Evolutionary conservation across 2,797 vertebrate species (phyloP).

Genomic region (Ispidina lecontei): DNA sequence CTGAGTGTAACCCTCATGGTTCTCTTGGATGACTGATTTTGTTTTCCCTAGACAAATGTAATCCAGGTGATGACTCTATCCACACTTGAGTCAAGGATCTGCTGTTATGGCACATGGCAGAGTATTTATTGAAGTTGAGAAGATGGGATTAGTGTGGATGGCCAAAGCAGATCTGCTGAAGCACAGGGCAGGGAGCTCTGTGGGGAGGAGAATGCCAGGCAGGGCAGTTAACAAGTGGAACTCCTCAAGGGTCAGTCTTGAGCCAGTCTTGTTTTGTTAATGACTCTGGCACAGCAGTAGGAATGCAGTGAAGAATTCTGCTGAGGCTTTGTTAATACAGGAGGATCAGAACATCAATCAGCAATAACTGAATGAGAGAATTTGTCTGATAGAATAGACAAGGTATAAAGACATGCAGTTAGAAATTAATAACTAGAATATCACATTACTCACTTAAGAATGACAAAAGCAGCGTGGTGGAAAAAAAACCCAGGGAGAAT

Average conservation of each 20-base stretch:
- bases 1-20: slow-evolving; percentile 49
- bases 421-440: slow-evolving; percentile 50
- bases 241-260: slow-evolving; percentile 1
- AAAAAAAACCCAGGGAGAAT: background rate
- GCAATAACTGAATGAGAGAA: slow-evolving; percentile 12
- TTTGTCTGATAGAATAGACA: background rate
- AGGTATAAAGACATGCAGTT: slow-evolving; percentile 22
- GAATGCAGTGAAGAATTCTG: background rate
- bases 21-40: slow-evolving; percentile 47
- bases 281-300: slow-evolving; percentile 3
- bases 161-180: background rate
- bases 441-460: slow-evolving; percentile 43
- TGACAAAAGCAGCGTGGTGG: slow-evolving; percentile 35
- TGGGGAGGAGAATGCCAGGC: background rate
- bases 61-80: slow-evolving; percentile 36
- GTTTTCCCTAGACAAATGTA: slow-evolving; percentile 40
- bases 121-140: slow-evolving; percentile 34
- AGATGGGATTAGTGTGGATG: slow-evolving; percentile 8
- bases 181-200: background rate
- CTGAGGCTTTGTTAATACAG: slow-evolving; percentile 21
- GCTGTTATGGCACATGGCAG: slow-evolving; percentile 43
- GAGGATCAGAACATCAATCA: slow-evolving; percentile 26
- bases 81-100: slow-evolving; percentile 10
- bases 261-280: background rate
- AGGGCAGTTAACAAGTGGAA: background rate